Conservation (phyloP, 2,888 invertebrate species). For the Cryptosula pallasiana region DNA sequence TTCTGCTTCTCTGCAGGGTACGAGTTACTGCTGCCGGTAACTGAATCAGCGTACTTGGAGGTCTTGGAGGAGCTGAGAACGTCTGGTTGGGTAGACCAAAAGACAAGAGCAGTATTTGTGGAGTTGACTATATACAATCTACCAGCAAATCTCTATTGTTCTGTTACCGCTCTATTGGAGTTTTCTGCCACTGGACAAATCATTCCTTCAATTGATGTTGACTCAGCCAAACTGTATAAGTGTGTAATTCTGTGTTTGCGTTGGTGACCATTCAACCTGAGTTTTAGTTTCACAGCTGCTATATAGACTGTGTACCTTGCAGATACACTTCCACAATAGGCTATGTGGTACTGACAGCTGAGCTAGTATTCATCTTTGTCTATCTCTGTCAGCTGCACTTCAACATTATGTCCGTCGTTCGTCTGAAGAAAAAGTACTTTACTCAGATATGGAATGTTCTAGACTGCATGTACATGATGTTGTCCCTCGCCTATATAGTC, state of each 20-base stretch:
- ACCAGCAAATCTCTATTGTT: conserved; percentile 42
- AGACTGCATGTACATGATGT: conserved; percentile 29
- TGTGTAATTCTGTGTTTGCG: too few species aligned
- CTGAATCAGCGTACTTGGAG: conserved; percentile 35
- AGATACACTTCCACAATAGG: neutral
- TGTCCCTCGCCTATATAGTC: conserved; percentile 36
- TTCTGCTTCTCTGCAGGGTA: too few species aligned
- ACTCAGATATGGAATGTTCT: conserved; percentile 42
- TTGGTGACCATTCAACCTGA: too few species aligned
- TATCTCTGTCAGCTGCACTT: conserved; percentile 37
- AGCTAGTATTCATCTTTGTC: conserved; percentile 45
- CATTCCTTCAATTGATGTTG: conserved; percentile 33
- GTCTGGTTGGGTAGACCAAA: conserved; percentile 38
- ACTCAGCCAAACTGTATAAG: conserved; percentile 42
- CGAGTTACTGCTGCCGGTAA: conserved; percentile 15
- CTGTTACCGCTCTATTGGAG: conserved; percentile 41
- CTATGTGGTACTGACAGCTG: conserved; percentile 25
- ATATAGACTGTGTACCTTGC: too few species aligned
- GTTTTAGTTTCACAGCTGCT: too few species aligned
- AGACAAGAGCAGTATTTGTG: conserved; percentile 40
- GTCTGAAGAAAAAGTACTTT: conserved; percentile 35
- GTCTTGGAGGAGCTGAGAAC: conserved; percentile 33
- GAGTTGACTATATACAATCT: conserved; percentile 46
- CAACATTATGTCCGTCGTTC: conserved; percentile 33
- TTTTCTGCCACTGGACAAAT: conserved; percentile 38